Conservation (phyloP, 2,113 vertebrate species). For the Elephas maximus region DNA sequence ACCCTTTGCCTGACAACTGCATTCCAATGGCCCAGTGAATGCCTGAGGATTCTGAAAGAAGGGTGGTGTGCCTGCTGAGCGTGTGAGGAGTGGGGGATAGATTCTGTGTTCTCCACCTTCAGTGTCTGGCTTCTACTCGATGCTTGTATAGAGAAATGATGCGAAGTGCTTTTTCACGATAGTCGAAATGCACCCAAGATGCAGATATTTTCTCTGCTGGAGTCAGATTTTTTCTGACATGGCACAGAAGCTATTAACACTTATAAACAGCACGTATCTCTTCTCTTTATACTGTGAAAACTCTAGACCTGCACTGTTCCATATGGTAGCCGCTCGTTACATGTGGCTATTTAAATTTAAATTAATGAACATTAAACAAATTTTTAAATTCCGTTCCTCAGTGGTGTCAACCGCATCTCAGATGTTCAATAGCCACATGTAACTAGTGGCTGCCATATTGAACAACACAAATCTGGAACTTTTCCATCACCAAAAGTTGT, state of each 20-base stretch:
- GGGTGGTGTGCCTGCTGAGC: rapidly evolving
- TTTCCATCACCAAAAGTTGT: neutral
- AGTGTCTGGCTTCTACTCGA: neutral
- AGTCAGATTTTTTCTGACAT: neutral
- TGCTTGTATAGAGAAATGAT: neutral
- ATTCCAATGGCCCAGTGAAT: rapidly evolving
- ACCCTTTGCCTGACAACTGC: neutral
- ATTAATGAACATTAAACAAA: neutral
- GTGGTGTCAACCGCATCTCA: neutral
- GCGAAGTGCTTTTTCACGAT: neutral
- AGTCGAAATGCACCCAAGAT: neutral
- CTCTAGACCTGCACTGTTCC: neutral
- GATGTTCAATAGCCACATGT: neutral
- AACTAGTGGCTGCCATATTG: neutral
- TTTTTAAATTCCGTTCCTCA: neutral
- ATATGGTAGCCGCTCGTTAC: neutral
- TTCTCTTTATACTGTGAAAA: rapidly evolving
- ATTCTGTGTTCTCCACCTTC: neutral
- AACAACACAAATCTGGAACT: neutral
- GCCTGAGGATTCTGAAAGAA: neutral
- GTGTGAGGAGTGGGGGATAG: rapidly evolving
- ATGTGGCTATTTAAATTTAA: neutral
- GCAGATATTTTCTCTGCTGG: neutral
- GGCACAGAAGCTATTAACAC: neutral
- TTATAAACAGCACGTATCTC: neutral